Conservation (phyloP, 53 echinoderm and acorn worm genomes). For the Antedon mediterranea region DNA sequence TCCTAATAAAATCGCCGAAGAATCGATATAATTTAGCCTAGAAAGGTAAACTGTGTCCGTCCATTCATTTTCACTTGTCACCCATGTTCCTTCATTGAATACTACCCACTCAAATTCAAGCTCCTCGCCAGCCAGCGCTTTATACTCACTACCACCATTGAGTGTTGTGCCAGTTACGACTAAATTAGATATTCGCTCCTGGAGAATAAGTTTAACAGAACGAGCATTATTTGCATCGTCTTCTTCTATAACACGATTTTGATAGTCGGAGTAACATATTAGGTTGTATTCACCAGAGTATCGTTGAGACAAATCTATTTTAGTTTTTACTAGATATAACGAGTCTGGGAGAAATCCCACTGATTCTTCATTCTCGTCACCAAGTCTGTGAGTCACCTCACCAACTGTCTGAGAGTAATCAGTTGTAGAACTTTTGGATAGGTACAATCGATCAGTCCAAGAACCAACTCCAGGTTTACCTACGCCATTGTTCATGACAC, state of each 20-base stretch:
- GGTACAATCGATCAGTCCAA: slow-evolving; percentile 7
- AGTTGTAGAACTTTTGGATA: neutral
- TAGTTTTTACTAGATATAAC: neutral
- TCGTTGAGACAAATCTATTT: neutral
- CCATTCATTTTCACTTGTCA: slow-evolving; percentile 3
- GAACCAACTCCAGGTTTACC: neutral
- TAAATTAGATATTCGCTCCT: neutral
- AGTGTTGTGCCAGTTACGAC: neutral
- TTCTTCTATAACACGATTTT: neutral
- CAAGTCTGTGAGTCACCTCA: neutral
- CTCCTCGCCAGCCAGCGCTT: neutral
- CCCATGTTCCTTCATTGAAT: neutral
- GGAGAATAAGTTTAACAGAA: neutral
- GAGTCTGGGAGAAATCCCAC: slow-evolving; percentile 1
- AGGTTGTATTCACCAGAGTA: slow-evolving; percentile 1
- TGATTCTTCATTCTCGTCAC: neutral
- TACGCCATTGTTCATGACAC: slow-evolving; percentile 5
- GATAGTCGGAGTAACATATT: neutral
- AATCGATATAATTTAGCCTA: neutral
- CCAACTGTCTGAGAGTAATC: neutral
- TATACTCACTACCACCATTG: neutral
- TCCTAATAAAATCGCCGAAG: neutral
- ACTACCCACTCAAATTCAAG: neutral
- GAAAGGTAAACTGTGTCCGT: neutral
- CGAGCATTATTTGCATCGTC: neutral